Evolutionary conservation across 2,888 invertebrate species (phyloP), one percentile per base, ranked within the genome.

Genomic region (Conomelus anceps): DNA sequence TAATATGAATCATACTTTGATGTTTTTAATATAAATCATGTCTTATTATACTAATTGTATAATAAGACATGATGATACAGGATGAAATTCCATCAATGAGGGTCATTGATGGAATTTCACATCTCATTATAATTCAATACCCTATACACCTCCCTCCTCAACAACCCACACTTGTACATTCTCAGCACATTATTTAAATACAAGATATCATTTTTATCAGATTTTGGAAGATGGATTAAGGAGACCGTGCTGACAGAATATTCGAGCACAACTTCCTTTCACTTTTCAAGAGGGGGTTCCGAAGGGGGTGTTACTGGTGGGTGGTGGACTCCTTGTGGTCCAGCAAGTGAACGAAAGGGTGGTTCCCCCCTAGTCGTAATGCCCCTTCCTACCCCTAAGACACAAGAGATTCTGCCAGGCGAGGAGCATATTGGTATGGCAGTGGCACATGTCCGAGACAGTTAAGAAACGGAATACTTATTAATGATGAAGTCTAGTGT

Each of bases 401-500:
- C 20, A 63, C 63, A 63, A 63, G 63, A 63, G n/a, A 63, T n/a
- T 9, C 34, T 34, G 7, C 17, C 4, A 63, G n/a, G 13, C n/a
- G 41, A 63, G 63, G n/a, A 63, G 63, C n/a, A 63, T 63, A 63
- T 63, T 63, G 63, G 63, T 63, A 63, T 63, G 63, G 63, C 63
- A n/a, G 63, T 23, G 86, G 24, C 86, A 86, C n/a, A 86, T 86
- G 86, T 86, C 86, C 24, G 24, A 86, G 86, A 86, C 86, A 86
- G 86, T 86, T 86, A 86, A 86, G 86, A 86, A 86, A 86, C 29
- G 24, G 86, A 86, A 86, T 86, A 86, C 86, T 86, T 86, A 86
- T 26, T 86, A 86, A 23, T 86, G 86, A 86, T 86, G 86, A 86
- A 86, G 86, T 63, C 63, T 63, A 63, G 63, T 63, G 63, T 63